Evolutionary conservation across 2,888 invertebrate genomes (phyloP).

Genomic region (Athalia circularis): DNA sequence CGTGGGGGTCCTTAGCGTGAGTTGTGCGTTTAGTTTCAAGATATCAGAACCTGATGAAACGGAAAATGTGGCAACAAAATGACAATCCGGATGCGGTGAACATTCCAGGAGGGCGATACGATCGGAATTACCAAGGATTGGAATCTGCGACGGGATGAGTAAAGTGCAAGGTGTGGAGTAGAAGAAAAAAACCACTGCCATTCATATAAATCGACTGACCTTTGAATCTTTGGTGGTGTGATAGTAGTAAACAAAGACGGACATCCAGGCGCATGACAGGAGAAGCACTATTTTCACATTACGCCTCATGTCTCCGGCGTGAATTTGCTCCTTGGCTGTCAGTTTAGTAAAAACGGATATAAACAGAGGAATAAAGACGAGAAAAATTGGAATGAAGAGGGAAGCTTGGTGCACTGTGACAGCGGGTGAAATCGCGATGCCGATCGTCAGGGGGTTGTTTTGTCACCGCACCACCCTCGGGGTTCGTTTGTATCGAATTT

Average conservation of each 20-base stretch:
- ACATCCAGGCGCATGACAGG: slow-evolving; percentile 80
- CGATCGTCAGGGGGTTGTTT: neutral
- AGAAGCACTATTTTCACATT: slow-evolving; percentile 79
- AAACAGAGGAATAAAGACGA: neutral
- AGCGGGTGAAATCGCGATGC: neutral
- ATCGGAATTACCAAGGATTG: too few relatives aligned
- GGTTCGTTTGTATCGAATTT: too few relatives aligned
- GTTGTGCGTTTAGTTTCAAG: too few relatives aligned
- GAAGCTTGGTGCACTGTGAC: neutral
- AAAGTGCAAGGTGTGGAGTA: neutral
- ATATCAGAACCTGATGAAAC: too few relatives aligned
- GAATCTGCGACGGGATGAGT: too few relatives aligned
- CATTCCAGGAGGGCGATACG: too few relatives aligned
- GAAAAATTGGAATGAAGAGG: neutral
- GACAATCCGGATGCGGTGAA: too few relatives aligned
- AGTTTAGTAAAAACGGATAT: neutral
- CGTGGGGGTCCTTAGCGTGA: too few relatives aligned
- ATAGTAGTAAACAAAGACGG: slow-evolving; percentile 80
- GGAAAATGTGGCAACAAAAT: too few relatives aligned
- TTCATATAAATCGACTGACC: slow-evolving; percentile 69
- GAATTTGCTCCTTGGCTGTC: slow-evolving; percentile 8
- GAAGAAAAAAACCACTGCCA: neutral
- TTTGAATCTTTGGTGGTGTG: slow-evolving; percentile 77
- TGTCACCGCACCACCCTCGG: too few relatives aligned
- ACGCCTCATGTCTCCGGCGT: slow-evolving; percentile 75